Base-by-base conservation (phyloP, 2,888 invertebrate species). In the Dynastes tityus region DNA sequence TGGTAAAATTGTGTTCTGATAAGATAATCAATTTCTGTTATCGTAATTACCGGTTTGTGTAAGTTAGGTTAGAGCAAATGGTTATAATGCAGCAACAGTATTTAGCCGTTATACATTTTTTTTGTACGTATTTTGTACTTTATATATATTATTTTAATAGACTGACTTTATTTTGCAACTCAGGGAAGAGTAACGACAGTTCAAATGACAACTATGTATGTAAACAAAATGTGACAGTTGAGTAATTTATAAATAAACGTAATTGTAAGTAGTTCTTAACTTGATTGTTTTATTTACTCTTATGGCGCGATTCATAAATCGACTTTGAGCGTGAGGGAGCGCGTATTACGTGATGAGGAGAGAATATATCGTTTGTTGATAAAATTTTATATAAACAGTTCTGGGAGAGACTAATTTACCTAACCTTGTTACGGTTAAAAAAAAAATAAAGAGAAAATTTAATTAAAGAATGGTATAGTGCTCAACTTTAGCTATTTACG, bases 111-210 rank as follows among this genome's bases (percentile, higher is more conserved):
- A 63, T 63, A 63, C 63, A 9, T 8, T 37, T 8, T 58, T 74
- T 74, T 74, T 74, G 45, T 74, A 61, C 45, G 22, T 74, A 74
- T 61, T 67, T 74, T 61, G 29, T 74, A 63, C 65, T 65, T 29
- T 75, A 53, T 63, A 16, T 68, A 55, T 67, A 55, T 67, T 77
- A 82, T 81, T 84, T 81, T 83, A 82, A 84, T 85, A 86, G 86
- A 86, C 86, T 86, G 86, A 86, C 84, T 85, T 83, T 85, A 82
- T 85, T 74, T 84, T 82, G 79, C 79, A 82, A 83, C 85, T 86
- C 86, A 86, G 86, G 85, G 85, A 85, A 84, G 67, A 68, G 70
- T 73, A 78, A 64, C 64, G 82, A 83, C 80, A 81, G 81, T 81
- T 82, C 83, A 81, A 83, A 84, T 79, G 79, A 78, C 82, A 82